phyloP scores from a whole-genome alignment of 2,113 vertebrate species.

The Pongo abelii region DNA sequence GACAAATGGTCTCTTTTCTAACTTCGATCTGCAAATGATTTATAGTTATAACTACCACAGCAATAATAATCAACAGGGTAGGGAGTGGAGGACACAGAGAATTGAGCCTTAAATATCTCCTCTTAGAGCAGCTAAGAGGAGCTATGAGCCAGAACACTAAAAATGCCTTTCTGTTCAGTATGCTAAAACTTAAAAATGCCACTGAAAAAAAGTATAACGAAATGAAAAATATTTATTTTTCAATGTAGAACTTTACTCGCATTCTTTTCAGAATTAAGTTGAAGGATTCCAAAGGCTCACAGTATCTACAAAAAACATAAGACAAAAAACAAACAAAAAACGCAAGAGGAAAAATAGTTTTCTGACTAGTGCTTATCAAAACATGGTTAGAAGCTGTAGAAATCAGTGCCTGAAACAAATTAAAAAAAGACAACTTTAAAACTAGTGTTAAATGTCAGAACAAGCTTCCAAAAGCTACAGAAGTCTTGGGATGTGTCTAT shows the following conservation, averaged over 20 bases:
- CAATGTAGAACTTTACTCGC: neutral
- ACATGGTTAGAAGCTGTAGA: constrained; percentile 10
- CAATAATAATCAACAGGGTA: constrained; percentile 36
- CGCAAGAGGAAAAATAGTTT: neutral
- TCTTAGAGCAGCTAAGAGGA: neutral
- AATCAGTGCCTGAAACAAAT: constrained; percentile 45
- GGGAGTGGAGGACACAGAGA: neutral
- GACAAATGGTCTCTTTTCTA: constrained; percentile 53
- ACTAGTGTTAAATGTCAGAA: neutral
- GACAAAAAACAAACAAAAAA: constrained; percentile 36
- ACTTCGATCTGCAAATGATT: constrained; percentile 54
- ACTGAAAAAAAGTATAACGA: neutral
- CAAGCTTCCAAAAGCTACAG: neutral
- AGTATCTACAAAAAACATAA: constrained; percentile 42
- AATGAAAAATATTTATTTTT: neutral
- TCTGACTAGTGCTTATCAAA: neutral
- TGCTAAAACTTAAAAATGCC: neutral
- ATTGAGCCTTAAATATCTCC: neutral
- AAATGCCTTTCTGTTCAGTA: neutral
- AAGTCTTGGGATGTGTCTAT: neutral
- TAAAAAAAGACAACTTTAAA: constrained; percentile 33
- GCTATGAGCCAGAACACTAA: neutral
- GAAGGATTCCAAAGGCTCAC: neutral
- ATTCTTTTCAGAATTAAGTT: constrained; percentile 41
- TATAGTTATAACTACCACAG: constrained; percentile 41